phyloP scores from a whole-genome alignment of 2,888 invertebrate genomes.

The Drosophila meridionalis region DNA sequence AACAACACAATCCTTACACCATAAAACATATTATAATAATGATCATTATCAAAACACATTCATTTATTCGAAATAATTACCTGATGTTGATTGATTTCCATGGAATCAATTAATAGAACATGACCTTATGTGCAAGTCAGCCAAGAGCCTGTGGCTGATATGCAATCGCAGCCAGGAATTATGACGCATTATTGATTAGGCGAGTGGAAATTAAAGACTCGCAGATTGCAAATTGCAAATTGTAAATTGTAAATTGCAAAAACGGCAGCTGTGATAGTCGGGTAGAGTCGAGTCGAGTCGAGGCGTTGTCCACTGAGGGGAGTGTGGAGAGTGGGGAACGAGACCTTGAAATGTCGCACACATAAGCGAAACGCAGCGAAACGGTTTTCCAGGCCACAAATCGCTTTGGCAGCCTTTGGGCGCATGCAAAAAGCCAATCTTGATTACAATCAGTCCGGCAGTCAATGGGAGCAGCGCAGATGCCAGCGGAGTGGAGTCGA shows the following conservation, averaged over 20 bases:
- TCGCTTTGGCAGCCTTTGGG: conserved; percentile 65
- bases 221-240: conserved; percentile 44
- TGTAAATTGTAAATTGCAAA: conserved; percentile 24
- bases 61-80: neutral
- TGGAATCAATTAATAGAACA: neutral
- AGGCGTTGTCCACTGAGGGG: conserved; percentile 16
- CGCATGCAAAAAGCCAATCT: conserved; percentile 79
- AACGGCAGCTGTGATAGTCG: conserved; percentile 28
- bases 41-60: neutral
- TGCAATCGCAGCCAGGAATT: conserved; percentile 33
- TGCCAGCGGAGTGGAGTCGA: conserved; percentile 17
- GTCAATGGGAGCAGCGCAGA: conserved; percentile 50
- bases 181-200: conserved; percentile 59
- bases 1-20: neutral
- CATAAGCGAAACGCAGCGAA: conserved; percentile 55
- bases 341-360: conserved; percentile 75
- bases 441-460: conserved; percentile 75
- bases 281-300: neutral
- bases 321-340: conserved; percentile 20
- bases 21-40: neutral
- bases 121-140: conserved; percentile 18
- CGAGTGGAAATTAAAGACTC: conserved; percentile 63
- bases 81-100: neutral
- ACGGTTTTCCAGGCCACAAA: conserved; percentile 73
- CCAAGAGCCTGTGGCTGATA: conserved; percentile 30